Conservation (phyloP, 64 coral and sea anemone genomes). For the Platygyra sinensis region DNA sequence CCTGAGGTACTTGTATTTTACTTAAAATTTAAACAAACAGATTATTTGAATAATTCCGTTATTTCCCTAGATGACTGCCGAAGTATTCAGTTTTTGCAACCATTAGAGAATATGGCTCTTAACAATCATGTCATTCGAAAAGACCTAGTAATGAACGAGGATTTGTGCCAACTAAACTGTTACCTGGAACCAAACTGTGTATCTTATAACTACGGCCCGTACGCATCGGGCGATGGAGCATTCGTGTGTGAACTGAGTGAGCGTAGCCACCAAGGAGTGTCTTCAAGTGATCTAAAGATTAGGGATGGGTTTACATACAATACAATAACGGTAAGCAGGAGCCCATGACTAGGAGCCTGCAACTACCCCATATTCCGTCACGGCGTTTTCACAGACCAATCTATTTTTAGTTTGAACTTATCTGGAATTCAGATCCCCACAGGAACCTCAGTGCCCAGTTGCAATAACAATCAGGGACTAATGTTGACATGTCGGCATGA, state of each 20-base stretch:
- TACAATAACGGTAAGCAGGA: background rate
- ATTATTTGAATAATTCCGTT: background rate
- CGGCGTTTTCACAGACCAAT: no score
- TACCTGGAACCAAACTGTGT: constrained; percentile 26
- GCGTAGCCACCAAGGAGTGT: background rate
- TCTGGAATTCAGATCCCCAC: no score
- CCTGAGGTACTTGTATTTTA: no score
- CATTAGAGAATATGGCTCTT: background rate
- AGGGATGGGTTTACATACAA: background rate
- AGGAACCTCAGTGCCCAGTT: no score
- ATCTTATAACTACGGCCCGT: constrained; percentile 27
- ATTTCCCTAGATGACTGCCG: background rate
- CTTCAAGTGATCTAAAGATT: background rate
- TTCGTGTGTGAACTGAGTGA: constrained; percentile 30
- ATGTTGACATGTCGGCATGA: no score
- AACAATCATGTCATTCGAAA: background rate
- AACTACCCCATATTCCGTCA: no score
- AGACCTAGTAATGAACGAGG: background rate
- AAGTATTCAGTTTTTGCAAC: background rate
- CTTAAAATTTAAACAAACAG: no score
- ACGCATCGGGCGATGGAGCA: background rate
- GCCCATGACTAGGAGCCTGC: no score
- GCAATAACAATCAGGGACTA: no score
- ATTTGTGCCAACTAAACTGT: constrained; percentile 16
- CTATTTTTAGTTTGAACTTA: no score